A percentile compares a stretch with the other conserved stretches of the same genome.
These are phyloP conservation scores for Phrynosoma blainvillii DNA, from an alignment of 2,113 vertebrate species.

Conservation along the genomic window DNA sequence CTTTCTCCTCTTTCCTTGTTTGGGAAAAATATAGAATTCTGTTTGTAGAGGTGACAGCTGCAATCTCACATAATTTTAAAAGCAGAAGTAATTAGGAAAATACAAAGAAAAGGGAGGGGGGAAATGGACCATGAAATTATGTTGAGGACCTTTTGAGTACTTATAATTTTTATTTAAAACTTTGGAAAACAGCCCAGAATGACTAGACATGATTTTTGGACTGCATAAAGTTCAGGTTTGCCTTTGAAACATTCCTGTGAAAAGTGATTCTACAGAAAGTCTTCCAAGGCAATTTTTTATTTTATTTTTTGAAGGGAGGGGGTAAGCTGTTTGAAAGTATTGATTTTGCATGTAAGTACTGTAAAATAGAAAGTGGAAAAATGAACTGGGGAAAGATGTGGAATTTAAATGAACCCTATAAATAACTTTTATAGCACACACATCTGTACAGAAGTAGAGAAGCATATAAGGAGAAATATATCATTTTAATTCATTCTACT, in stretches of 20 bases:
- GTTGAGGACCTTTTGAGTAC: conserved; percentile 13
- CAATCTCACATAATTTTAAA: background rate
- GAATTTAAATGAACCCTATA: conserved; percentile 74
- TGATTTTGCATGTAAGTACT: conserved; percentile 69
- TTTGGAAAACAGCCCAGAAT: background rate
- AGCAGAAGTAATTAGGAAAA: background rate
- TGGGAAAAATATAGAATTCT: background rate
- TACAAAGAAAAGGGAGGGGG: no score
- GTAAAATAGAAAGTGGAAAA: conserved; percentile 70
- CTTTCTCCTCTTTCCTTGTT: background rate
- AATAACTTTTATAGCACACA: conserved; percentile 68
- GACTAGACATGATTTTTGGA: conserved; percentile 25
- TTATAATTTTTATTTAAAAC: conserved; percentile 45
- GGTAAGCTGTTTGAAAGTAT: conserved; percentile 60
- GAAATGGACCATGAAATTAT: background rate
- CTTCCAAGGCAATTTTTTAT: conserved; percentile 21
- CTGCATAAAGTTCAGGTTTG: conserved; percentile 45
- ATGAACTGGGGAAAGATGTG: conserved; percentile 62
- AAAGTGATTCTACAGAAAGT: conserved; percentile 61
- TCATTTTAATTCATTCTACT: conserved; percentile 55
- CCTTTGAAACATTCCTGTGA: conserved; percentile 45
- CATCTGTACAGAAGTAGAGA: conserved; percentile 67
- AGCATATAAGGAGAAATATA: conserved; percentile 54
- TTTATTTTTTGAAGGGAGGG: conserved; percentile 47
- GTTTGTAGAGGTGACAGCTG: background rate